These are phyloP conservation scores for Cephalopholis sonnerati DNA, from an alignment of 2,113 vertebrate genomes.

Conservation along the genomic window DNA sequence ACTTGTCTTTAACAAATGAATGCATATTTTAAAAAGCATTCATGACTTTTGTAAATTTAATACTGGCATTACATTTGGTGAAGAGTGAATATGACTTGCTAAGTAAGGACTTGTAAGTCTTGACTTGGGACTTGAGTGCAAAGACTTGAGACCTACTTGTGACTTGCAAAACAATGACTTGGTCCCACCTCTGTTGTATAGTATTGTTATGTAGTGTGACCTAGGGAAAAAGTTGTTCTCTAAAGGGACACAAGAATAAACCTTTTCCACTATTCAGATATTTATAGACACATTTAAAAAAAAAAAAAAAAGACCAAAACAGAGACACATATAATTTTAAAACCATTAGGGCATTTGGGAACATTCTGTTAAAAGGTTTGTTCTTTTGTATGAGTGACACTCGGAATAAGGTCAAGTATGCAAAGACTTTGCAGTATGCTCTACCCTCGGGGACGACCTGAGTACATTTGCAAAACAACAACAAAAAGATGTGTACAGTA, in stretches of 20 bases:
- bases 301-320: not conserved
- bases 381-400: constrained; percentile 3
- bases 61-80: too few relatives aligned
- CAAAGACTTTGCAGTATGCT: constrained; percentile 31
- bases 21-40: too few relatives aligned
- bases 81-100: too few relatives aligned
- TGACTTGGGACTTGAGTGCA: too few relatives aligned
- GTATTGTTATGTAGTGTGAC: not conserved
- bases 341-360: not conserved
- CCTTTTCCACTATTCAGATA: not conserved
- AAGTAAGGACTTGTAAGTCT: too few relatives aligned
- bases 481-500: not conserved
- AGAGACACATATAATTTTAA: not conserved
- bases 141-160: too few relatives aligned
- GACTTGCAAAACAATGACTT: too few relatives aligned
- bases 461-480: not conserved
- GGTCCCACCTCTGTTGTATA: too few relatives aligned
- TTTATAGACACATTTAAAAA: too few relatives aligned
- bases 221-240: not conserved
- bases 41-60: too few relatives aligned
- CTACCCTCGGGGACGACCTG: constrained; percentile 6
- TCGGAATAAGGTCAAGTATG: constrained; percentile 29
- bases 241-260: not conserved
- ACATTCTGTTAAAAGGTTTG: not conserved
- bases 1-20: too few relatives aligned